These are phyloP conservation scores for Barnardius zonarius DNA, from an alignment of 2,113 vertebrate species.

Conservation along the genomic window DNA sequence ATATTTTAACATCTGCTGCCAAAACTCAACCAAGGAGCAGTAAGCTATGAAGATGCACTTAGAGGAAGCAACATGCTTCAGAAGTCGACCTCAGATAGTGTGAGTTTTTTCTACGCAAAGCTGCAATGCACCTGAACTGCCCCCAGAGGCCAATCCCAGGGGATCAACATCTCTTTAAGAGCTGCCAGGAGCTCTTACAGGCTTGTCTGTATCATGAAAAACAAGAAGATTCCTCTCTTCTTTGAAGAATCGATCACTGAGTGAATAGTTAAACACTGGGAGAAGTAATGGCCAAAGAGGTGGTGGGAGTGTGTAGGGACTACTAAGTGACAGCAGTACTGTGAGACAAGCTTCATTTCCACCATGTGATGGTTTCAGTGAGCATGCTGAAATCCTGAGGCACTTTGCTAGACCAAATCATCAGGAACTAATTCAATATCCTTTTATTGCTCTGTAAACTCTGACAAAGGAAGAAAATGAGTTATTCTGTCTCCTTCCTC, in stretches of 20 bases:
- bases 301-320: neutral
- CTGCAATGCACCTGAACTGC: neutral
- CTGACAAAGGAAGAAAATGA: constrained; percentile 12
- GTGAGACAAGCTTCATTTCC: neutral
- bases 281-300: neutral
- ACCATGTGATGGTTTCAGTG: neutral
- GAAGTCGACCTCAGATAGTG: rapidly evolving
- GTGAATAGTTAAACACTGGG: neutral
- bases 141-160: neutral
- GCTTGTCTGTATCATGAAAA: rapidly evolving
- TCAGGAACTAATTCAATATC: constrained; percentile 25
- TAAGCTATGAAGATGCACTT: neutral
- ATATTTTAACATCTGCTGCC: neutral
- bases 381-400: neutral
- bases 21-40: neutral
- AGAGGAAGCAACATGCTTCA: neutral
- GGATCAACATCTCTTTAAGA: neutral
- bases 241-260: neutral
- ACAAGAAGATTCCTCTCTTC: neutral
- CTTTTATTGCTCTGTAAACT: constrained; percentile 33
- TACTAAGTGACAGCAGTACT: neutral
- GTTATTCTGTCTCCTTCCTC: neutral
- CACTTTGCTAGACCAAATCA: constrained; percentile 17
- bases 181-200: neutral
- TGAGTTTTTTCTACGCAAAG: neutral